These are phyloP conservation scores for Drosophila paulistorum DNA, from an alignment of 1,140 invertebrate species.

Conservation along the genomic window DNA sequence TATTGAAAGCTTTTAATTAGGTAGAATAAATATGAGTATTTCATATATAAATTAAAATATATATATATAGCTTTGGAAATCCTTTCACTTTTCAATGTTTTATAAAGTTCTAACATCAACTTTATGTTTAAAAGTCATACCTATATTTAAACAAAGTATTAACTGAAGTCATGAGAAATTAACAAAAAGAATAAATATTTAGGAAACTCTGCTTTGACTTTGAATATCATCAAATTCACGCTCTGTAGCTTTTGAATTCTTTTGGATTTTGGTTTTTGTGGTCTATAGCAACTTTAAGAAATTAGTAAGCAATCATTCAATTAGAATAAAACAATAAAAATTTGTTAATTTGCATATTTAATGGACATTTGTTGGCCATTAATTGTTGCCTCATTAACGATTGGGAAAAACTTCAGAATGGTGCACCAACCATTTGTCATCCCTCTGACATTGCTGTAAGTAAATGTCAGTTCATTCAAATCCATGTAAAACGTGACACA, in stretches of 20 bases:
- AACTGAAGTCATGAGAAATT: no score
- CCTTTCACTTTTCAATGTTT: no score
- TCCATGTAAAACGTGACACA: constrained; percentile 62
- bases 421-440: constrained; percentile 59
- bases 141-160: no score
- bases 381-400: constrained; percentile 30
- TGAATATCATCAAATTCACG: no score
- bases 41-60: no score
- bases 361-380: constrained; percentile 24
- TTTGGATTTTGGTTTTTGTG: not conserved
- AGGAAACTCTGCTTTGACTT: no score
- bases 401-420: constrained; percentile 35
- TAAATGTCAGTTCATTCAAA: constrained; percentile 41
- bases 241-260: not conserved
- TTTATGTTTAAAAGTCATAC: no score
- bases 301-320: not conserved
- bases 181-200: no score
- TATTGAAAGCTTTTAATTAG: no score
- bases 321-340: constrained; percentile 30
- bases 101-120: no score
- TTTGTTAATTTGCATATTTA: constrained; percentile 39
- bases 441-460: constrained; percentile 28
- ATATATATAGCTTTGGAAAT: no score
- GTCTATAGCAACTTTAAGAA: not conserved
- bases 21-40: no score